Conservation (phyloP, 1,140 invertebrate genomes). For the Drosophila rhopaloa region DNA sequence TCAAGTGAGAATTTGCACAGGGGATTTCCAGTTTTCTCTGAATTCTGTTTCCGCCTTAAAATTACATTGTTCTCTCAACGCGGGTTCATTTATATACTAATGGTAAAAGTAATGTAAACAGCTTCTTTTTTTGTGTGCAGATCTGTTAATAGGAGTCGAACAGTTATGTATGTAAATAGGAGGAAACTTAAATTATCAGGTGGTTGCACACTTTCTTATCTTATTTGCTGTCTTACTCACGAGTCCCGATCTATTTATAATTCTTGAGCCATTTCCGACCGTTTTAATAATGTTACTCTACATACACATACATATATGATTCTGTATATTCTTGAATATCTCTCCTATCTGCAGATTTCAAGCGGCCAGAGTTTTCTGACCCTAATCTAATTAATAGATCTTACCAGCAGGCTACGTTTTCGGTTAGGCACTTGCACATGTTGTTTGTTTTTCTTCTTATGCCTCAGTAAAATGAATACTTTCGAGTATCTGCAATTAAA, state of each 20-base stretch:
- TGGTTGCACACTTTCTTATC: constrained; percentile 41
- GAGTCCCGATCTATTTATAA: constrained; percentile 26
- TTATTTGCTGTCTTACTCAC: constrained; percentile 23
- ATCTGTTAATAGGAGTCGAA: neutral
- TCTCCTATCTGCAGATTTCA: neutral
- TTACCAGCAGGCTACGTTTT: constrained; percentile 77
- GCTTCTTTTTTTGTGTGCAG: constrained; percentile 4
- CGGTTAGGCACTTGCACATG: constrained; percentile 77
- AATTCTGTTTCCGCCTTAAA: constrained; percentile 23
- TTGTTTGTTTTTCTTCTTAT: constrained; percentile 27
- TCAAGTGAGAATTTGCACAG: constrained; percentile 12
- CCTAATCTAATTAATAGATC: constrained; percentile 24
- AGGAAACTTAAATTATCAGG: constrained; percentile 20
- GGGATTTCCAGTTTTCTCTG: constrained; percentile 21
- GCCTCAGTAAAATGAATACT: constrained; percentile 1
- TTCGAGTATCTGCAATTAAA: constrained; percentile 26
- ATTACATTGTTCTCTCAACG: constrained; percentile 17
- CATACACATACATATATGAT: neutral
- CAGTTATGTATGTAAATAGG: constrained; percentile 3
- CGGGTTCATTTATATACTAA: constrained; percentile 1
- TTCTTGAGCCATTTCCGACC: neutral
- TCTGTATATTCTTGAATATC: neutral
- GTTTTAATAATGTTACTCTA: neutral
- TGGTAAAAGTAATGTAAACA: neutral
- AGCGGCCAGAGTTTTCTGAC: neutral